Evolutionary conservation across 1,140 invertebrate genomes (phyloP).

Genomic region (Aleiodes sp.): DNA sequence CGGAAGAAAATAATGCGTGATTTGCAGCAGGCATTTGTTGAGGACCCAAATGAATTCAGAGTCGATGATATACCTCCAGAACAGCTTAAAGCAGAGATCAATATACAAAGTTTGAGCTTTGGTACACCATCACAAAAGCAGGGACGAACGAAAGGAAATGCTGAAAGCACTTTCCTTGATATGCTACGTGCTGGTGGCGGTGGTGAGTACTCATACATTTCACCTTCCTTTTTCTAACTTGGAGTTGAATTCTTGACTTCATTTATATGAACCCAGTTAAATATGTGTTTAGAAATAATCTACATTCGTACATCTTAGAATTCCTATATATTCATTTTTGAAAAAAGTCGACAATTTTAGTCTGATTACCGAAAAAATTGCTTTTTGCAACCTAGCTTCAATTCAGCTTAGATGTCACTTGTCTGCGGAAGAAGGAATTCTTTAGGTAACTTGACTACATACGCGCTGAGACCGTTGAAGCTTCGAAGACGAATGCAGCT

Average conservation of each 20-base stretch:
- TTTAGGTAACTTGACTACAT: no score
- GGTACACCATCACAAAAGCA: conserved; percentile 61
- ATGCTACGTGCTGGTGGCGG: conserved; percentile 70
- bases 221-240: neutral
- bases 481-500: no score
- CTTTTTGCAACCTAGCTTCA: no score
- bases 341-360: no score
- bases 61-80: conserved; percentile 74
- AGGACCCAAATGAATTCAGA: conserved; percentile 77
- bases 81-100: conserved; percentile 74
- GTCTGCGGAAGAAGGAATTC: no score
- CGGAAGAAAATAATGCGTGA: conserved; percentile 87
- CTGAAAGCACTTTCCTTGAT: conserved; percentile 75
- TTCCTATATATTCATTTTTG: no score
- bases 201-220: conserved; percentile 25
- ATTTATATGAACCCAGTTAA: no score
- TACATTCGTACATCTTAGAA: no score
- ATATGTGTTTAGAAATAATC: no score
- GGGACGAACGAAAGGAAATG: conserved; percentile 65
- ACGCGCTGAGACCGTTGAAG: no score
- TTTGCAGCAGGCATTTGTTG: conserved; percentile 78
- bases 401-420: no score
- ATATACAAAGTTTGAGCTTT: conserved; percentile 74
- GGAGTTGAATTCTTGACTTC: neutral
- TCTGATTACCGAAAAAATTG: no score